These are phyloP conservation scores for Drosophila willistoni DNA, from an alignment of 1,140 invertebrate species.

Conservation along the genomic window DNA sequence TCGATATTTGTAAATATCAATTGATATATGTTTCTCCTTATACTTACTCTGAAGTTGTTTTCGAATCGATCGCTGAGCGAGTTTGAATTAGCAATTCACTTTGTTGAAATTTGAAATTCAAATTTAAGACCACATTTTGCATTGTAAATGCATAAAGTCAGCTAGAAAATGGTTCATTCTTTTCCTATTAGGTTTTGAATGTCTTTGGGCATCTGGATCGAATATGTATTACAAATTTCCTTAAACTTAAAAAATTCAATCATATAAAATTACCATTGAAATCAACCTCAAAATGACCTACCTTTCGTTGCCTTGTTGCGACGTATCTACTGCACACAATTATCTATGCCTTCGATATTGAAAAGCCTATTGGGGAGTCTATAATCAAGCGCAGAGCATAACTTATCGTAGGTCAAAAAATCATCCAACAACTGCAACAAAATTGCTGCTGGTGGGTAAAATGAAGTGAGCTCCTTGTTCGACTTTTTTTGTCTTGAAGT, in stretches of 20 bases:
- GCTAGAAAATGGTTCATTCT: not conserved
- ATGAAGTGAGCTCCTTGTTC: slow-evolving; percentile 47
- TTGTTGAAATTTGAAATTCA: no score
- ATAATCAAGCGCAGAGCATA: slow-evolving; percentile 67
- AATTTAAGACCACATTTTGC: not conserved
- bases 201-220: not conserved
- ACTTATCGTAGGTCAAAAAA: slow-evolving; percentile 72
- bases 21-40: no score
- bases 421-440: slow-evolving; percentile 18
- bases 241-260: slow-evolving; percentile 25
- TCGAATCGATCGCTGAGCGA: no score
- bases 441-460: slow-evolving; percentile 45
- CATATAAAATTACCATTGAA: slow-evolving; percentile 48
- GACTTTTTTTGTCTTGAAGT: slow-evolving; percentile 31
- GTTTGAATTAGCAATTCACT: no score
- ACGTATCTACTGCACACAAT: slow-evolving; percentile 36
- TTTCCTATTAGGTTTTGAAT: not conserved
- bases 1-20: not conserved
- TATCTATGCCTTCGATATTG: slow-evolving; percentile 52
- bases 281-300: slow-evolving; percentile 46
- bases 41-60: no score
- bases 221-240: slow-evolving; percentile 32
- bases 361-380: slow-evolving; percentile 24
- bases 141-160: not conserved
- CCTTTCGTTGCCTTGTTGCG: slow-evolving; percentile 5